Evolutionary conservation across 1,140 invertebrate species (phyloP).

Genomic region (Ridgeia piscesae): DNA sequence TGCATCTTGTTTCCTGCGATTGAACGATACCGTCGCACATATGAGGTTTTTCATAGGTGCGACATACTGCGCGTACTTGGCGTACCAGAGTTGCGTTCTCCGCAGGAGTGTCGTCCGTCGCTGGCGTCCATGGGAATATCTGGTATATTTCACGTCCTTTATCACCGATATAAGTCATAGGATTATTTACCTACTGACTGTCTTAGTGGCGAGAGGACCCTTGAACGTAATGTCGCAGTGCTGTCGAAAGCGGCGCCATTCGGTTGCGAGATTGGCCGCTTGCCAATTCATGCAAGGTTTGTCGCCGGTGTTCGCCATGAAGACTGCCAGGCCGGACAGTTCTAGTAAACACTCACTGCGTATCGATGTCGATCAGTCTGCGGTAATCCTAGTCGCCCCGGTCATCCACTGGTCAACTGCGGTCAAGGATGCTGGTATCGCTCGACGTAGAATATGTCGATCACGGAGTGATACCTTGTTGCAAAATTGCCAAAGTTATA

Average conservation of each 20-base stretch:
- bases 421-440: neutral
- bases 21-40: neutral
- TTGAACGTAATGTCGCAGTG: constrained; percentile 29
- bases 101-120: constrained; percentile 14
- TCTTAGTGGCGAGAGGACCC: constrained; percentile 14
- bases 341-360: neutral
- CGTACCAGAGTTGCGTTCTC: constrained; percentile 29
- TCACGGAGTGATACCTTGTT: neutral
- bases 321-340: neutral
- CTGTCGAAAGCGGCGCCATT: constrained; percentile 28
- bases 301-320: neutral
- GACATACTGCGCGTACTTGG: constrained; percentile 11
- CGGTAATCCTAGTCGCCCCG: too few species aligned
- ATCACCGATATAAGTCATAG: constrained; percentile 30
- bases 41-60: constrained; percentile 22
- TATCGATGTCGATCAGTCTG: neutral
- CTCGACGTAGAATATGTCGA: neutral
- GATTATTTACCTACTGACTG: constrained; percentile 23
- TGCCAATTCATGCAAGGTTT: constrained; percentile 21
- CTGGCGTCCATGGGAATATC: constrained; percentile 24
- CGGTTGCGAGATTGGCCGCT: neutral
- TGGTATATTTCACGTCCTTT: constrained; percentile 30
- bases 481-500: neutral
- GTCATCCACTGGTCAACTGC: neutral
- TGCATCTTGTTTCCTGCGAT: neutral